A percentile compares a stretch with the other conserved stretches of the same genome.
phyloP scores from a whole-genome alignment of 1,140 invertebrate genomes.

The Hylaeus anthracinus region DNA sequence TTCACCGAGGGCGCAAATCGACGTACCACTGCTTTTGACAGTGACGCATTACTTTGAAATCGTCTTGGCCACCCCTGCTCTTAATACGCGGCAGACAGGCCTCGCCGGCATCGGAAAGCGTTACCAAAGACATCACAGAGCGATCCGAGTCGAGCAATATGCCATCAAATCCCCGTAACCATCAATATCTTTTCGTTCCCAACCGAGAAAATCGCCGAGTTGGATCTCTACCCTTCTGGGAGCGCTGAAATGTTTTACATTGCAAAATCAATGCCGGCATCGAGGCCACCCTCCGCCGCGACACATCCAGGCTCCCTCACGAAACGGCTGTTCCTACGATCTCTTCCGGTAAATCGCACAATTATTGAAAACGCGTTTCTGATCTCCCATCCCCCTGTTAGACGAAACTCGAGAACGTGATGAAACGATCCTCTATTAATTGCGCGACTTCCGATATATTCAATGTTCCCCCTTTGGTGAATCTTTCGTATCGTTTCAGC shows the following conservation, averaged over 20 bases:
- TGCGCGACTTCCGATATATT: conserved; percentile 22
- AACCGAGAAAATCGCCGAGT: conserved; percentile 52
- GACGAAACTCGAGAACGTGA: conserved; percentile 13
- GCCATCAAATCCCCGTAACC: conserved; percentile 81
- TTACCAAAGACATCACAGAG: conserved; percentile 79
- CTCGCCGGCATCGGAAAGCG: conserved; percentile 72
- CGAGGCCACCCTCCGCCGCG: conserved; percentile 46
- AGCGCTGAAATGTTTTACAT: conserved; percentile 80
- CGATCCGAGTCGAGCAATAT: conserved; percentile 79
- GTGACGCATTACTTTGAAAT: conserved; percentile 69
- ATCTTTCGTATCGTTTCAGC: background rate
- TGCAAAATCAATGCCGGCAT: conserved; percentile 80
- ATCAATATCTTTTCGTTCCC: conserved; percentile 78
- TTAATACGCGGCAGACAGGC: conserved; percentile 50
- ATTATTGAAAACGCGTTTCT: conserved; percentile 79
- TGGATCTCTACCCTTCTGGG: conserved; percentile 51
- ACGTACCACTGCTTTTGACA: conserved; percentile 55
- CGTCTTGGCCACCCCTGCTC: conserved; percentile 52
- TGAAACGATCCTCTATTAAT: conserved; percentile 61
- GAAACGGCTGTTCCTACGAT: conserved; percentile 3
- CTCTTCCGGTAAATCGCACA: conserved; percentile 77
- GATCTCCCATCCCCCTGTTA: conserved; percentile 3
- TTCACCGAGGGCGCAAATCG: conserved; percentile 5
- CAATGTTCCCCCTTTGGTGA: conserved; percentile 14
- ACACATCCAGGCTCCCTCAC: background rate